Base-by-base conservation (phyloP, 2,113 vertebrate genomes). In the Xenopus borealis region DNA sequence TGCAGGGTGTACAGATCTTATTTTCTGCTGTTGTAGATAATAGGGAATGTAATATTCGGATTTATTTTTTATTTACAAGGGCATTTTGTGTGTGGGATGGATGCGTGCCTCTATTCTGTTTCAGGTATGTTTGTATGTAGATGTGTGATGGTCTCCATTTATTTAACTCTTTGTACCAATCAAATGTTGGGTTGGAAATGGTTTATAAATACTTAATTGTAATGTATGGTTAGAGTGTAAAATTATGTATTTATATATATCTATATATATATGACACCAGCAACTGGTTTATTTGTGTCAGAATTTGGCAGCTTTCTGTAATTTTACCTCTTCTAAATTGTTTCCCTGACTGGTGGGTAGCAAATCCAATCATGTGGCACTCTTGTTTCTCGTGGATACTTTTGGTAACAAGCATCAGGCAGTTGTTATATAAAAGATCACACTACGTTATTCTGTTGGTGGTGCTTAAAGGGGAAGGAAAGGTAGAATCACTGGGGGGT, bases 101-200 rank as follows among this genome's bases (percentile, higher is more conserved):
- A 67, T 67, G 65, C 2, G 18, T 59, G 13, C 14, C 20, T 47
- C 19, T 66, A 19, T 66, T 66, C 47, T 53, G 63, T 66, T 45
- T 50, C 18, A 27, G 14, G 47, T 50, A 50, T 66, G 46, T 67
- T 11, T 23, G 18, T 52, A 14, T 20, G 13, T 23, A 19, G 14
- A 11, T 23, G 11, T 61, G 19, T 20, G 58, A 27, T 61, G 19
- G 18, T 12, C 18, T 50, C 20, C 3, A 52, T 67, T 46, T 47
- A 66, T 66, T 66, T 66, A 47, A 66, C 64, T 65, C 45, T 67
- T 18, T 67, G 18, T 45, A 67, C 19, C 18, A 23, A 61, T 61
- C 9, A 16, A 50, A 50, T 10, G 2, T 10, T 12, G 13, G 7
- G 58, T 61, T 61, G 3, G 16, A 58, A 58, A 16, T 10, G 1